These are phyloP conservation scores for Microcebus ravelobensis DNA, from an alignment of 2,113 vertebrate genomes.

Conservation along the genomic window DNA sequence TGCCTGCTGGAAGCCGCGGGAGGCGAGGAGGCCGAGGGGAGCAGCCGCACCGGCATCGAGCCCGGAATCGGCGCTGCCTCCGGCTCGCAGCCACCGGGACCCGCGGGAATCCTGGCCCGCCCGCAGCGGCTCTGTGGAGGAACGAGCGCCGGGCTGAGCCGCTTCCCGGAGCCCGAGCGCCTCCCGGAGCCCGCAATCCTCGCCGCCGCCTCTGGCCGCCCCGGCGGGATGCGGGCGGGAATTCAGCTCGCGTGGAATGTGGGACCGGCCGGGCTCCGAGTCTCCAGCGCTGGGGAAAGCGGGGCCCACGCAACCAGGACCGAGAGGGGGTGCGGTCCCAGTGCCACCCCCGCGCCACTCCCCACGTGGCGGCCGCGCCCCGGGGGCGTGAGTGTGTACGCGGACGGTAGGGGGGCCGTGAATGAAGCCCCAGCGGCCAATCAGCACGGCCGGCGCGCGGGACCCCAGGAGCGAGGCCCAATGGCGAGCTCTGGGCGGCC, in stretches of 20 bases:
- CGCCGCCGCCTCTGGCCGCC: slow-evolving; percentile 25
- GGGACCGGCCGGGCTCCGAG: slow-evolving; percentile 59
- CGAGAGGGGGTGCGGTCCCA: slow-evolving; percentile 76
- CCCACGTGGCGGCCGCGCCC: slow-evolving; percentile 91
- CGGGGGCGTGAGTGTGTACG: slow-evolving; percentile 79
- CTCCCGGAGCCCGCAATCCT: slow-evolving; percentile 73
- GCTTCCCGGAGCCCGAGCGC: slow-evolving; percentile 73
- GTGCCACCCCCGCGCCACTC: slow-evolving; percentile 81
- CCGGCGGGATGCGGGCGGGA: background rate
- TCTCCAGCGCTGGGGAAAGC: slow-evolving; percentile 41
- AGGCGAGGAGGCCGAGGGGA: slow-evolving; percentile 21
- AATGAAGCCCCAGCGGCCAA: slow-evolving; percentile 83
- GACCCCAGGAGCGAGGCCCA: slow-evolving; percentile 83
- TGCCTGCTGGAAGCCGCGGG: slow-evolving; percentile 12
- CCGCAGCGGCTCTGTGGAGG: slow-evolving; percentile 11
- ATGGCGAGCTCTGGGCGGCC: slow-evolving; percentile 65
- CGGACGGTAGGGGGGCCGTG: slow-evolving; percentile 73
- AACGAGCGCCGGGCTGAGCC: slow-evolving; percentile 7
- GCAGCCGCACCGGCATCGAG: background rate
- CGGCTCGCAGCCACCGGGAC: slow-evolving; percentile 47
- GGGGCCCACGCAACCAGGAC: slow-evolving; percentile 71
- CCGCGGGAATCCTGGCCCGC: slow-evolving; percentile 51
- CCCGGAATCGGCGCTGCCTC: slow-evolving; percentile 15
- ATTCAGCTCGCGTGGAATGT: slow-evolving; percentile 54
- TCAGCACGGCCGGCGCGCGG: slow-evolving; percentile 73